These are phyloP conservation scores for Nineta flava DNA, from an alignment of 2,888 invertebrate species.

Conservation along the genomic window DNA sequence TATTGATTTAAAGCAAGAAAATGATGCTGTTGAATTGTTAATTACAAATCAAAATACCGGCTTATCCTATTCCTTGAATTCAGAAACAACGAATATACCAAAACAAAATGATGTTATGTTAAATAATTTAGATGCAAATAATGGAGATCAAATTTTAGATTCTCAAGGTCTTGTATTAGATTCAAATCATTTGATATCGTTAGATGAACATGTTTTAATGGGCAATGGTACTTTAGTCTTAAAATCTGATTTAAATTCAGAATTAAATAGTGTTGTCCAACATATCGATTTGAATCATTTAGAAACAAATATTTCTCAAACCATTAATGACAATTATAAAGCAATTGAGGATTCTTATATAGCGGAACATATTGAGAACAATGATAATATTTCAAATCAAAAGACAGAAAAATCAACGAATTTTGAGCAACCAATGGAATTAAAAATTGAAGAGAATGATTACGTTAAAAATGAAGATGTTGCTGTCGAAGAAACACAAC, in stretches of 20 bases:
- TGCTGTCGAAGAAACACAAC: not conserved
- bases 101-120: conserved; percentile 3
- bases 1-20: conserved; percentile 4
- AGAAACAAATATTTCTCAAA: not conserved
- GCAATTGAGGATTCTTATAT: not conserved
- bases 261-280: not conserved
- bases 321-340: conserved; percentile 1
- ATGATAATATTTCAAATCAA: not conserved
- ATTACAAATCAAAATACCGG: conserved; percentile 27
- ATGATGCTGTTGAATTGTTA: conserved; percentile 21
- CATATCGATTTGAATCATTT: conserved; percentile 3
- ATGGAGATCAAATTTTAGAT: not conserved
- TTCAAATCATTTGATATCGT: conserved; percentile 2
- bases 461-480: not conserved
- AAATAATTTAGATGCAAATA: not conserved
- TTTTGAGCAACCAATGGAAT: not conserved
- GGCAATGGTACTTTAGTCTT: conserved; percentile 2
- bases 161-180: conserved; percentile 2
- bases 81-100: not conserved
- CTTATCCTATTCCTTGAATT: conserved; percentile 6
- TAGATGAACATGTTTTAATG: conserved; percentile 3
- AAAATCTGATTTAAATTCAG: not conserved
- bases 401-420: not conserved
- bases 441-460: conserved; percentile 2
- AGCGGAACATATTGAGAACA: not conserved